phyloP scores from a whole-genome alignment of 2,113 vertebrate genomes.

The Amphiprion ocellaris region DNA sequence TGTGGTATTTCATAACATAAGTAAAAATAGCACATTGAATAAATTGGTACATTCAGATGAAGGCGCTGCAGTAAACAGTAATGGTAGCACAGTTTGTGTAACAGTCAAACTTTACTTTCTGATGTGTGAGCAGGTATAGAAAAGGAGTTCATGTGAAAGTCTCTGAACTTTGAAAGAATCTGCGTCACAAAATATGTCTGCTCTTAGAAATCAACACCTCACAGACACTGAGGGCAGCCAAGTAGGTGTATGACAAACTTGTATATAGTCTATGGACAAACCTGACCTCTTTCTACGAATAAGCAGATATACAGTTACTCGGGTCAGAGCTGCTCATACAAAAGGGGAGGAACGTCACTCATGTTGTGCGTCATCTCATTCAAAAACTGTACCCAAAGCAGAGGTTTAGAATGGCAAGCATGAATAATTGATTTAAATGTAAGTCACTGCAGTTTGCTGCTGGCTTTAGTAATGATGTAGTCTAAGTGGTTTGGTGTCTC shows the following conservation, averaged over 20 bases:
- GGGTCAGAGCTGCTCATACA: background rate
- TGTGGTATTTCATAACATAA: background rate
- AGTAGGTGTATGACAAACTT: constrained; percentile 22
- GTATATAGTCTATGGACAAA: constrained; percentile 3
- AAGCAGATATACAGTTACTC: constrained; percentile 25
- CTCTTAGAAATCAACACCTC: constrained; percentile 8
- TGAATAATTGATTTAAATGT: constrained; percentile 63
- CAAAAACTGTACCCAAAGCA: constrained; percentile 22
- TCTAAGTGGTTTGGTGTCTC: constrained; percentile 23
- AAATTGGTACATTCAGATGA: background rate
- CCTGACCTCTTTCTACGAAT: constrained; percentile 45
- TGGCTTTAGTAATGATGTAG: constrained; percentile 23
- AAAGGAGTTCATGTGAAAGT: background rate
- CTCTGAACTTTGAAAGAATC: constrained; percentile 5
- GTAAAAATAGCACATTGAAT: constrained; percentile 17
- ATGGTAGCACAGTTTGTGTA: background rate
- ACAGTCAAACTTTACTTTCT: background rate
- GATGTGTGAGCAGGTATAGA: constrained; percentile 9
- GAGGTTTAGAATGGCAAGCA: constrained; percentile 34
- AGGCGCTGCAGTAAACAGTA: background rate
- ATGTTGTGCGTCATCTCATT: constrained; percentile 64
- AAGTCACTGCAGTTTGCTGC: constrained; percentile 16
- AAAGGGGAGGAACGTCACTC: background rate
- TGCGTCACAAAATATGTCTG: constrained; percentile 4
- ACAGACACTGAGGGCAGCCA: background rate